Base-by-base conservation (phyloP, 2,797 vertebrate species). In the Sebastes umbrosus region DNA sequence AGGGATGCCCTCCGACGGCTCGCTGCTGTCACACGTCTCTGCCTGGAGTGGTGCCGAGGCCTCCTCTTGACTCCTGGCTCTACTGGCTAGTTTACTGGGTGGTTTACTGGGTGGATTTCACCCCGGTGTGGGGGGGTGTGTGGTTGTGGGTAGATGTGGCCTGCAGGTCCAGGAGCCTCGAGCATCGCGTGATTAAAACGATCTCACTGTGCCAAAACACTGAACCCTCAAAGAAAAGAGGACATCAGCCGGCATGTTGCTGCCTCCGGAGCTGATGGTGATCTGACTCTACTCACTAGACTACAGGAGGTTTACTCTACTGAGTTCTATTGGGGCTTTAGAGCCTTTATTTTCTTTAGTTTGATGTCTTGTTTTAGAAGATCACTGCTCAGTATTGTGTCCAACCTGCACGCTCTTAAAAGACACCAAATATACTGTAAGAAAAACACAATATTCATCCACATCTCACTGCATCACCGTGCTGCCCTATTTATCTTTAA, bases 111-210 rank as follows among this genome's bases (percentile, higher is more conserved):
- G 36, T 36, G 11, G 39, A 43, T 43, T 43, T 43, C 39, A 43
- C 20, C 29, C 8, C 46, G 39, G 82, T 83, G 78, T 57, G 32
- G 32, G 36, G 34, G 73, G 34, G 73, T 22, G 78, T 66, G 80
- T 83, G 80, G 65, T 83, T 66, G 82, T 81, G 80, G 65, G 80
- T 25, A 63, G 36, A 70, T 29, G 84, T 59, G 77, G 32, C 79
- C 67, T 66, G 80, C 59, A 69, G 80, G 43, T 78, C 52, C 25
- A 1, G 46, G 32, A 69, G 72, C 62, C 22, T 31, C 5, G 29
- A 79, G 72, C 63, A 10, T 34, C 25, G 31, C 16, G 2, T 67
- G 76, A 80, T 65, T 39, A 71, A 68, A 82, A 71, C 57, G 12
- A 60, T 39, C 74, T 3, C 31, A 65, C 29, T 34, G 46, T 34